These are phyloP conservation scores for Pseudococcus longispinus DNA, from an alignment of 2,888 invertebrate genomes.

Conservation along the genomic window DNA sequence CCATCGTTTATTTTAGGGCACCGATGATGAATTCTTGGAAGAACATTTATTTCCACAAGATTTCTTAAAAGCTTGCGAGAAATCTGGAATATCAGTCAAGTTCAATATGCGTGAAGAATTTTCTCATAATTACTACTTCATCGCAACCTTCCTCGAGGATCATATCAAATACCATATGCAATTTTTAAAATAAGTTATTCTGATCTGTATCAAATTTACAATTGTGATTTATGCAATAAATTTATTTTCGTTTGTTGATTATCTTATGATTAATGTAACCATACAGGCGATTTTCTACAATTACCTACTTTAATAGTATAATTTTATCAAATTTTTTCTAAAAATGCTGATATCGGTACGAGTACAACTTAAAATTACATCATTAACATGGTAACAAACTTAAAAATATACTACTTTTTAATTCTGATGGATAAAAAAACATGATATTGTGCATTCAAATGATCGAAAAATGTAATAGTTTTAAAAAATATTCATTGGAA, in stretches of 20 bases:
- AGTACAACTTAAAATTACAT: not conserved
- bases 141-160: constrained; percentile 89
- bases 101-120: constrained; percentile 83
- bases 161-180: constrained; percentile 86
- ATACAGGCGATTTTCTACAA: not conserved
- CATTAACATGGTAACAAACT: constrained; percentile 14
- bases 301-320: not conserved
- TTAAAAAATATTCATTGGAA: not conserved
- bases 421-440: not conserved
- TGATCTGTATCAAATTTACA: not conserved
- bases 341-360: constrained; percentile 28
- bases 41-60: constrained; percentile 85
- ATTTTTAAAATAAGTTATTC: not conserved
- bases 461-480: not conserved
- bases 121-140: constrained; percentile 94
- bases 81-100: constrained; percentile 73
- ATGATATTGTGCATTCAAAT: not conserved
- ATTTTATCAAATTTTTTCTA: not conserved
- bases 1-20: constrained; percentile 70
- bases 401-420: not conserved
- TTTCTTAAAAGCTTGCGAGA: constrained; percentile 75
- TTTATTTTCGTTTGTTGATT: not conserved
- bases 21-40: constrained; percentile 79
- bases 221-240: not conserved
- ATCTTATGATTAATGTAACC: not conserved